A percentile compares a stretch with the other conserved stretches of the same genome.
Evolutionary conservation across 2,797 vertebrate genomes (phyloP).

Genomic region (Centropyge bicolor): DNA sequence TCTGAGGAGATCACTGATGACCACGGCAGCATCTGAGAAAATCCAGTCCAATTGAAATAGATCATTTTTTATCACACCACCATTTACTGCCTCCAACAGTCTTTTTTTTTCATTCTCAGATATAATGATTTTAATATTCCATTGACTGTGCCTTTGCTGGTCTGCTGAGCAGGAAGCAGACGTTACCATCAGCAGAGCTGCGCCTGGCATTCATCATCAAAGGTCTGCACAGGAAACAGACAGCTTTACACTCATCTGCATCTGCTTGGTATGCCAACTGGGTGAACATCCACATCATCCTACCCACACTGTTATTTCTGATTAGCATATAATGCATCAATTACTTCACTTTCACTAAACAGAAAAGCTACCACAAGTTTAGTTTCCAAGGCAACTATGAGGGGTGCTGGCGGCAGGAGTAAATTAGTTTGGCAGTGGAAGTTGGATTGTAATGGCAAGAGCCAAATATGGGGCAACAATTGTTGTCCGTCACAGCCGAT

Average conservation of each 20-base stretch:
- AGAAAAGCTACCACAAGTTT: constrained; percentile 74
- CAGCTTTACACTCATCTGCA: constrained; percentile 79
- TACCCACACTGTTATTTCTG: constrained; percentile 79
- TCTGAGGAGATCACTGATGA: constrained; percentile 30
- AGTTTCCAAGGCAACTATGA: constrained; percentile 83
- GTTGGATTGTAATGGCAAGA: constrained; percentile 45
- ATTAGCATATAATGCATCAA: constrained; percentile 87
- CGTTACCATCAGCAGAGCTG: constrained; percentile 78
- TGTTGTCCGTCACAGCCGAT: constrained; percentile 56
- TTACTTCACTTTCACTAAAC: constrained; percentile 82
- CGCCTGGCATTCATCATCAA: constrained; percentile 82
- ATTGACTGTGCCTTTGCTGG: constrained; percentile 77
- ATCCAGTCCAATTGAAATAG: constrained; percentile 20
- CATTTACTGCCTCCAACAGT: constrained; percentile 38
- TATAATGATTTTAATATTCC: constrained; percentile 82
- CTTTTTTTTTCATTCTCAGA: constrained; percentile 47
- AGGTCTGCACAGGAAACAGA: constrained; percentile 79
- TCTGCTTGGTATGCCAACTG: constrained; percentile 83
- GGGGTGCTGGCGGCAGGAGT: constrained; percentile 69
- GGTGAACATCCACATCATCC: constrained; percentile 76
- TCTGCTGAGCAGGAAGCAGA: constrained; percentile 82
- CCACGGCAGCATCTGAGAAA: constrained; percentile 26
- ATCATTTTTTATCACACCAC: constrained; percentile 54
- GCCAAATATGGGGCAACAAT: constrained; percentile 54
- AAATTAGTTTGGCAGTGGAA: constrained; percentile 74